phyloP scores from a whole-genome alignment of 2,797 vertebrate genomes.

The Sebastes hubbsi region DNA sequence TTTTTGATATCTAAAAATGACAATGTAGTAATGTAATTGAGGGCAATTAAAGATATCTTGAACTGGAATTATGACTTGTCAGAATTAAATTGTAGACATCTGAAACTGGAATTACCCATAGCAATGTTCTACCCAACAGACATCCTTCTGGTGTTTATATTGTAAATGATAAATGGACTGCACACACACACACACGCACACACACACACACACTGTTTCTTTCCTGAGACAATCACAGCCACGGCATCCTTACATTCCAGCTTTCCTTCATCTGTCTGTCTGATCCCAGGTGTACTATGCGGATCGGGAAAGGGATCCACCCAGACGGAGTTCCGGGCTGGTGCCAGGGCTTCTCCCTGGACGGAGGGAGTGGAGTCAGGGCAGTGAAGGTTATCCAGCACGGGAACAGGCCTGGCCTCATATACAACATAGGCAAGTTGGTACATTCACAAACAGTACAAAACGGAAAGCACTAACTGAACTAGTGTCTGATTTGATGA shows the following conservation, averaged over 20 bases:
- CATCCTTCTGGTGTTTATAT: too few relatives aligned
- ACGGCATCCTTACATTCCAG: background rate
- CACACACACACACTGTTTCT: background rate
- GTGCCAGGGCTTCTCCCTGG: constrained; percentile 98
- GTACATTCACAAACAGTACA: background rate
- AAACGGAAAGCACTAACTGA: background rate
- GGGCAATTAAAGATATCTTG: too few relatives aligned
- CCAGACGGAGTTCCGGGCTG: constrained; percentile 95
- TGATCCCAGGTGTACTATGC: constrained; percentile 91
- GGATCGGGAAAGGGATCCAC: constrained; percentile 94
- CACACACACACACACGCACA: background rate
- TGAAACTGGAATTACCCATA: background rate
- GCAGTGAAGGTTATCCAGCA: constrained; percentile 97
- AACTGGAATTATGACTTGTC: too few relatives aligned
- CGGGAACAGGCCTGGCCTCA: constrained; percentile 94
- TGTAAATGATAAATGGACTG: background rate
- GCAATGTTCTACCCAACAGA: too few relatives aligned
- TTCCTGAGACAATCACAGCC: background rate
- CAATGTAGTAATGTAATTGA: too few relatives aligned
- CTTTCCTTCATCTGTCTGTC: background rate
- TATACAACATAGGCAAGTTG: constrained; percentile 95
- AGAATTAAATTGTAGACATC: too few relatives aligned
- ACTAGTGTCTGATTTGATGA: background rate
- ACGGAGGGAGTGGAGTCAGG: constrained; percentile 95
- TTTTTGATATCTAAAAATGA: too few relatives aligned